A percentile compares a stretch with the other conserved stretches of the same genome.
Conservation (phyloP, 2,888 invertebrate species). For the Orthosia gracilis region DNA sequence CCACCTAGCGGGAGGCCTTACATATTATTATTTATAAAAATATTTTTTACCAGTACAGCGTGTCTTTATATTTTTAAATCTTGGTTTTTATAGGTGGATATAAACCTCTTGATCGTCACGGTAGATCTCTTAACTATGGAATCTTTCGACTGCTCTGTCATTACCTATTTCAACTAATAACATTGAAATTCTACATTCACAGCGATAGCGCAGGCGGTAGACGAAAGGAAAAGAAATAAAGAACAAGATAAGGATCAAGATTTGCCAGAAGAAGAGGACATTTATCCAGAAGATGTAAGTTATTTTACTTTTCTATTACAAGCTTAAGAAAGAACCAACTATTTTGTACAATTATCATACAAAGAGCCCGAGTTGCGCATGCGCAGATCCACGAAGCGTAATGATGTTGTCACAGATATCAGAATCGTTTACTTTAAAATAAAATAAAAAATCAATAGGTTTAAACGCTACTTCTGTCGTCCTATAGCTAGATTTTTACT, state of each 20-base stretch:
- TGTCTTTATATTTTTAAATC: no score
- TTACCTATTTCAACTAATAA: background rate
- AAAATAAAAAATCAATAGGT: background rate
- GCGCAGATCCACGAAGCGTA: background rate
- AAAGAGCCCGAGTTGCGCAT: background rate
- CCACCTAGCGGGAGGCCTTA: no score
- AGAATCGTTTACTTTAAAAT: background rate
- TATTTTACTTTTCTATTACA: background rate
- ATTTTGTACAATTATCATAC: background rate
- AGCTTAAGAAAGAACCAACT: background rate
- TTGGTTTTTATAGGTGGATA: no score
- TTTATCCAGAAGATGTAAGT: conserved; percentile 92
- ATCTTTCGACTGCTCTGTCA: background rate
- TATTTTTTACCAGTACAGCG: no score
- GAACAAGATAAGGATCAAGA: conserved; percentile 90
- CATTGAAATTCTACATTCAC: conserved; percentile 35
- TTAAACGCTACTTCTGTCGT: background rate
- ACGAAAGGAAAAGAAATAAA: conserved; percentile 94
- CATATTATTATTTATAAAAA: no score
- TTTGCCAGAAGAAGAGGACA: conserved; percentile 93
- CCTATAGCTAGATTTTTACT: no score
- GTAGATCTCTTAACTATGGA: background rate
- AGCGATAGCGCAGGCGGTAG: conserved; percentile 91
- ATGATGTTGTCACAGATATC: background rate
- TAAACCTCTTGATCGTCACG: no score